Percentiles rank a stretch among this genome's conserved stretches.
Conservation (phyloP, 2,888 invertebrate species). For the Polia nebulosa region DNA sequence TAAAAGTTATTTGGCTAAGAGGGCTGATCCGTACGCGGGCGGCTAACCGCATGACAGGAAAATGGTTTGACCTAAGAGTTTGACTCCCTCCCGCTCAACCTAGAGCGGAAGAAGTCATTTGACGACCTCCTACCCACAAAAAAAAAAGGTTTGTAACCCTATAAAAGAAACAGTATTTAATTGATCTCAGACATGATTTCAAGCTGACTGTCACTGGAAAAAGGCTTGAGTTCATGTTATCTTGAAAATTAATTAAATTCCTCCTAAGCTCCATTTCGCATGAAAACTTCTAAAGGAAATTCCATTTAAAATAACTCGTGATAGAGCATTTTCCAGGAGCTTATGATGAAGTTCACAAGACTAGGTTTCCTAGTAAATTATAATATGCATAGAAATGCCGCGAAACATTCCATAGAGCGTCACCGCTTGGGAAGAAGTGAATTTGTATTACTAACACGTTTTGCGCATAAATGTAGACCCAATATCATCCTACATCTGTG, state of each 20-base stretch:
- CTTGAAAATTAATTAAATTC: neutral
- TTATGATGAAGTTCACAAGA: neutral
- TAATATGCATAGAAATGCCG: slow-evolving; percentile 23
- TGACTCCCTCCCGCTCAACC: no score
- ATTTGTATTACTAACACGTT: slow-evolving; percentile 47
- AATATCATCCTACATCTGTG: slow-evolving; percentile 9
- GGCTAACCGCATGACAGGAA: no score
- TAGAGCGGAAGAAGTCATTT: no score
- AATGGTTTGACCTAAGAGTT: no score
- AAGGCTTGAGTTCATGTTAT: neutral
- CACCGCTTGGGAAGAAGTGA: slow-evolving; percentile 6
- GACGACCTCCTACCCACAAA: no score
- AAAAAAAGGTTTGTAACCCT: neutral
- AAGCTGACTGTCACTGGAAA: neutral
- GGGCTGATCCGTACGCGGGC: no score
- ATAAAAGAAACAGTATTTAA: neutral
- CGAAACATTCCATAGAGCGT: slow-evolving; percentile 29
- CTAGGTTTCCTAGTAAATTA: slow-evolving; percentile 4
- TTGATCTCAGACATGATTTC: neutral
- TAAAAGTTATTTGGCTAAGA: no score
- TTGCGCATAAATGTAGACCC: slow-evolving; percentile 19
- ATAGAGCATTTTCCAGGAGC: neutral
- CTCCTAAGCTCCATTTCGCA: neutral
- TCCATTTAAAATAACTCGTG: neutral
- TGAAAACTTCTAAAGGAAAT: slow-evolving; percentile 7